Conservation (phyloP, 2,113 vertebrate genomes). For the Cichladusa arquata region DNA sequence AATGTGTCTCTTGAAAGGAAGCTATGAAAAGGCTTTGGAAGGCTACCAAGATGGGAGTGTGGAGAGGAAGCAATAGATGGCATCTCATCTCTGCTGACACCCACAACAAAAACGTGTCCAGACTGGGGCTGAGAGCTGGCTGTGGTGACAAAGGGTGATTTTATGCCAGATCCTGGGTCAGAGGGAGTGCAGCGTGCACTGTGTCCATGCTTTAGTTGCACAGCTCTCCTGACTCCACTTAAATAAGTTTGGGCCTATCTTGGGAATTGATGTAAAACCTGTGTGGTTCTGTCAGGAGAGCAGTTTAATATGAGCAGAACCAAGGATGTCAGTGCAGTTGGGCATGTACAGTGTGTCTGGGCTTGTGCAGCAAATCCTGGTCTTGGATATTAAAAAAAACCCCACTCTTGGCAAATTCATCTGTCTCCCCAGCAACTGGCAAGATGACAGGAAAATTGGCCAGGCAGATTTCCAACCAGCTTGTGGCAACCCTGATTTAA, state of each 20-base stretch:
- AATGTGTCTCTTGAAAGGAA: neutral
- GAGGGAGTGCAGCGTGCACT: neutral
- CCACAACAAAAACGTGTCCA: neutral
- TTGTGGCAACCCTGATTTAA: constrained; percentile 47
- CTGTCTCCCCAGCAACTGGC: constrained; percentile 50
- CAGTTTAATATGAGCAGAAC: neutral
- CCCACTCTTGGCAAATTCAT: constrained; percentile 1
- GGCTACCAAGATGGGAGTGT: neutral
- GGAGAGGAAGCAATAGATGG: neutral
- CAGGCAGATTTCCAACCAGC: constrained; percentile 26
- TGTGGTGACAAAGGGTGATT: neutral
- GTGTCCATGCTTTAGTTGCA: neutral
- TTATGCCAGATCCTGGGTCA: neutral
- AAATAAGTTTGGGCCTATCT: neutral
- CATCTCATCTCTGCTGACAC: neutral
- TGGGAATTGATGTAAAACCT: neutral
- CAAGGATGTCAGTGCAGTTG: neutral
- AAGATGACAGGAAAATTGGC: constrained; percentile 25
- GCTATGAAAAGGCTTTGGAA: neutral
- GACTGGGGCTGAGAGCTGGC: neutral
- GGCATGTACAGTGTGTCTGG: neutral
- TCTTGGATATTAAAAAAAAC: neutral
- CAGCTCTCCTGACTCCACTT: neutral
- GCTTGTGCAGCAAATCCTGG: constrained; percentile 5
- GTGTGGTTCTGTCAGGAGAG: neutral